Evolutionary conservation across 2,113 vertebrate species (phyloP).

Genomic region (Poeciliopsis retropinna): DNA sequence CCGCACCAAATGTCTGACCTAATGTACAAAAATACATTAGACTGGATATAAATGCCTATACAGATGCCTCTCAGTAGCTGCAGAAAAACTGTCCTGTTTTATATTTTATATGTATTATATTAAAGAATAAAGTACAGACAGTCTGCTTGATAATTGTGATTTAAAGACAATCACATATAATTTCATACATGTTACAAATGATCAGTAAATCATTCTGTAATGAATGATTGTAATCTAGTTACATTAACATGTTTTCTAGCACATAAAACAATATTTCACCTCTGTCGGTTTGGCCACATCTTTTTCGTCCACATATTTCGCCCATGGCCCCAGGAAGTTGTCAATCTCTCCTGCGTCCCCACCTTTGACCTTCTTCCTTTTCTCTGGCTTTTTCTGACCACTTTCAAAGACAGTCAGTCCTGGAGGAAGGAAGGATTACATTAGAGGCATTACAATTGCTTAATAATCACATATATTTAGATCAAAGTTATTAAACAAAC

Average conservation of each 20-base stretch:
- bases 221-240: too few relatives aligned
- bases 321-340: slow-evolving; percentile 94
- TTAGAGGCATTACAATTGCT: background rate
- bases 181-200: background rate
- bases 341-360: slow-evolving; percentile 95
- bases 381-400: slow-evolving; percentile 89
- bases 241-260: background rate
- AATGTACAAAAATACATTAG: background rate
- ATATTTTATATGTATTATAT: too few relatives aligned
- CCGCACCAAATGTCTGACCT: background rate
- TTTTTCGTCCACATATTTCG: slow-evolving; percentile 96
- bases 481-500: background rate
- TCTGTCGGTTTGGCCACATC: slow-evolving; percentile 94
- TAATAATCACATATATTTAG: background rate
- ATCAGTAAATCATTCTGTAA: background rate
- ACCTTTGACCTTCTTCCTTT: slow-evolving; percentile 95
- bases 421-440: slow-evolving; percentile 43
- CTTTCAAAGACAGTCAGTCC: slow-evolving; percentile 96
- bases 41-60: background rate
- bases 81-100: background rate
- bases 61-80: background rate
- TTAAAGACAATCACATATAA: background rate
- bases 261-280: slow-evolving; percentile 74
- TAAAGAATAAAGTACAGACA: too few relatives aligned
- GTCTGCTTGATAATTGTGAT: background rate